Evolutionary conservation across 2,113 vertebrate species (phyloP), one percentile per base, ranked within the genome.

Genomic region (Oryzias javanicus): DNA sequence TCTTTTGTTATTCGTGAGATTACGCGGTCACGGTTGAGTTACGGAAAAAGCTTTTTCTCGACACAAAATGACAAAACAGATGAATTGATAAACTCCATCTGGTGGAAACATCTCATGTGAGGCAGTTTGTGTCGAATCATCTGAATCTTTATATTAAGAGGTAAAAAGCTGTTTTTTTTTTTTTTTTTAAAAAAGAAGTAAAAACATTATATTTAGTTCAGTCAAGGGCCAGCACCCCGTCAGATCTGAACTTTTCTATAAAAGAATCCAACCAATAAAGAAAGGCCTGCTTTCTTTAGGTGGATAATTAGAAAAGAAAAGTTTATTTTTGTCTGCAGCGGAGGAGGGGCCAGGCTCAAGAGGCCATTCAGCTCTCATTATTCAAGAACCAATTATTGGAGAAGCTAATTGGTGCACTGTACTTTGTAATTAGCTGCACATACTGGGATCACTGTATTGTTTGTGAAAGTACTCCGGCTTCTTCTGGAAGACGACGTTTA

Each of bases 351-450:
- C 52, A 15, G 49, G 35, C 64, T 72, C 70, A 41, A 67, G 65
- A 63, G 56, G 62, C 67, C 65, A 70, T 50, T 74, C 66, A 58
- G 27, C 76, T 63, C 62, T 24, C 20, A 55, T 47, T n/a, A 42
- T 55, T 72, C 55, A 60, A 70, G 27, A 77, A 48, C 55, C 67
- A 75, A 61, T 83, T 80, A 76, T 41, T 68, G 42, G 40, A 48
- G 29, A 46, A 72, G 18, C 22, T 79, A 75, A 80, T 68, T 79
- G 68, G 51, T 41, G 51, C 41, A n/a, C 25, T 66, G 59, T 71
- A 66, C 20, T 46, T 49, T 74, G 49, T 67, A 72, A 79, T 79
- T 79, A 81, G 65, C 45, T 48, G 50, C 40, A 70, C 12, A 14
- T n/a, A 12, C 22, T 57, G 42, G 25, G 51, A 64, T 69, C 52